Evolutionary conservation across 2,888 invertebrate species (phyloP).

Genomic region (Orthosia gothica): DNA sequence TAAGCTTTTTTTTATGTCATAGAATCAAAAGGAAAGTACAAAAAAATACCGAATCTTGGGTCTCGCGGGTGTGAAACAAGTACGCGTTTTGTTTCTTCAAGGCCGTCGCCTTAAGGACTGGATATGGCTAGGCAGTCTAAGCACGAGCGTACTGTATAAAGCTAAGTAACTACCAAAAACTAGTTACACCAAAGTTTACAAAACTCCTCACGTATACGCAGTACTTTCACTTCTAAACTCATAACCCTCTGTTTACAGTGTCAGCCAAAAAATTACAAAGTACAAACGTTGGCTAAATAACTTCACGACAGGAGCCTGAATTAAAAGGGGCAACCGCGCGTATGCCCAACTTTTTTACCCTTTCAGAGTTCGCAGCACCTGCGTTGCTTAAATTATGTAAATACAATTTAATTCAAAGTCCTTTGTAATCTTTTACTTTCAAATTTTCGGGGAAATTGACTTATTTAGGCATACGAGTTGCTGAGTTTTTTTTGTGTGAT

Average conservation of each 20-base stretch:
- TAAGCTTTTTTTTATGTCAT: too few species aligned
- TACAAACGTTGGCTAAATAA: constrained; percentile 65
- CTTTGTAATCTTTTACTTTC: constrained; percentile 75
- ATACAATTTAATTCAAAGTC: constrained; percentile 80
- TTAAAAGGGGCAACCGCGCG: constrained; percentile 72
- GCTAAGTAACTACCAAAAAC: constrained; percentile 9
- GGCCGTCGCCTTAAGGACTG: too few species aligned
- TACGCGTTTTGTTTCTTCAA: too few species aligned
- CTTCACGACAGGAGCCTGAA: constrained; percentile 66
- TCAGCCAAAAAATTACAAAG: constrained; percentile 63
- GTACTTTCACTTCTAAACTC: constrained; percentile 35
- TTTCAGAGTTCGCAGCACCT: constrained; percentile 77
- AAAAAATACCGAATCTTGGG: too few species aligned
- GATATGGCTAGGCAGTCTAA: neutral
- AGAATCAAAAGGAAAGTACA: too few species aligned
- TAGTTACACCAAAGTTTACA: constrained; percentile 20
- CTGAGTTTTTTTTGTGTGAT: constrained; percentile 38
- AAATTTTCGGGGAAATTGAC: constrained; percentile 70
- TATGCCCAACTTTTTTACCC: constrained; percentile 78
- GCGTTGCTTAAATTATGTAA: constrained; percentile 83
- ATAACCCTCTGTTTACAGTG: constrained; percentile 44
- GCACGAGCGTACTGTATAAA: neutral
- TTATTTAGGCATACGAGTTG: constrained; percentile 66
- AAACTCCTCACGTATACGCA: constrained; percentile 17
- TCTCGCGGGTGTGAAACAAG: too few species aligned